Evolutionary conservation across 2,797 vertebrate genomes (phyloP).

Genomic region (Sebastolobus alascanus): DNA sequence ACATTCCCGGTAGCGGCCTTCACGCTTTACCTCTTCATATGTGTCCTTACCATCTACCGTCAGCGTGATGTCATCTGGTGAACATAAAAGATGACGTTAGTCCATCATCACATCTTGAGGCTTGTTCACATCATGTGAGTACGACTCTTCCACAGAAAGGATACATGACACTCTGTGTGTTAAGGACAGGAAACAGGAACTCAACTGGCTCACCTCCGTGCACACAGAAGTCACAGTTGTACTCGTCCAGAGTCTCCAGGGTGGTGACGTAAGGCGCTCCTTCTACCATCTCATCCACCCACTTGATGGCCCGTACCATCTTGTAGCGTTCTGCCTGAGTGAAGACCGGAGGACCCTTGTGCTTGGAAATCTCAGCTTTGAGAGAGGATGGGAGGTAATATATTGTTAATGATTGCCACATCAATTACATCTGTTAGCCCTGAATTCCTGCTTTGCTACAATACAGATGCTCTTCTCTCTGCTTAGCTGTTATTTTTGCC

Average conservation of each 20-base stretch:
- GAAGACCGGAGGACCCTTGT: slow-evolving; percentile 98
- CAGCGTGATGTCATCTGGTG: slow-evolving; percentile 94
- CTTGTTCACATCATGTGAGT: background rate
- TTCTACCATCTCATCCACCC: slow-evolving; percentile 97
- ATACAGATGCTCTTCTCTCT: background rate
- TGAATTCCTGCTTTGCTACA: background rate
- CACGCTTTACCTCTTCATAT: slow-evolving; percentile 94
- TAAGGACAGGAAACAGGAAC: background rate
- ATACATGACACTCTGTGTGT: background rate
- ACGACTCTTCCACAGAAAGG: background rate
- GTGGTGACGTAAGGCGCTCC: slow-evolving; percentile 97
- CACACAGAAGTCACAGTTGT: slow-evolving; percentile 96
- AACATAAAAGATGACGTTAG: slow-evolving; percentile 6
- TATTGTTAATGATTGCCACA: background rate
- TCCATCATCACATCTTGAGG: background rate
- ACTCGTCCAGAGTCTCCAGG: slow-evolving; percentile 94
- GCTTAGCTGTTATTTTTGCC: background rate
- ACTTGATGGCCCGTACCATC: slow-evolving; percentile 98
- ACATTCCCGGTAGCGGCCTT: slow-evolving; percentile 94
- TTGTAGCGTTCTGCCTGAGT: slow-evolving; percentile 97
- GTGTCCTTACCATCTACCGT: slow-evolving; percentile 96
- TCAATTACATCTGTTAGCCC: background rate
- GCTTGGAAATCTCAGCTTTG: slow-evolving; percentile 95
- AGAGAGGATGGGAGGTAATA: background rate
- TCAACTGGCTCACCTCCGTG: slow-evolving; percentile 70